These are phyloP conservation scores for Tipula vernalis DNA, from an alignment of 2,888 invertebrate genomes.

Conservation along the genomic window DNA sequence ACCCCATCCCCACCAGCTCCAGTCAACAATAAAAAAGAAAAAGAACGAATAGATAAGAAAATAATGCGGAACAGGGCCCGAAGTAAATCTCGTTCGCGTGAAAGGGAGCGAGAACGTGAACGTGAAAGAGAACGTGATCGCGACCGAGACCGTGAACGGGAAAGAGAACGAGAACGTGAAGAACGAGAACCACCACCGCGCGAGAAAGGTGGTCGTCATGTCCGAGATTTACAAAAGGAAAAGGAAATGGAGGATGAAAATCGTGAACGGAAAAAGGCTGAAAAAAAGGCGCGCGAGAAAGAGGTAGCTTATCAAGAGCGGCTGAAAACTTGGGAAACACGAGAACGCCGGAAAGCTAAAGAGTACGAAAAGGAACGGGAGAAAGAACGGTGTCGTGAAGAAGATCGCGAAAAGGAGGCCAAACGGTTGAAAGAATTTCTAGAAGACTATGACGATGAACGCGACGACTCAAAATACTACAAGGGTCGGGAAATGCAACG, in stretches of 20 bases:
- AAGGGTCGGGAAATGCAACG: constrained; percentile 83
- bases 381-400: constrained; percentile 69
- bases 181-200: constrained; percentile 38
- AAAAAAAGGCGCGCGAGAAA: constrained; percentile 86
- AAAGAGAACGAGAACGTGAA: constrained; percentile 38
- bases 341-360: constrained; percentile 80
- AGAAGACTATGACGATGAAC: constrained; percentile 97
- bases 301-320: constrained; percentile 93
- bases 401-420: constrained; percentile 83
- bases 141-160: constrained; percentile 40
- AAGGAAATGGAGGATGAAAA: constrained; percentile 86
- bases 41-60: constrained; percentile 22
- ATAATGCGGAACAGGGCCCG: constrained; percentile 22
- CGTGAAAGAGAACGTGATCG: constrained; percentile 37
- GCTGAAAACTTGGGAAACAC: constrained; percentile 65
- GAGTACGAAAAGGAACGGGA: constrained; percentile 69
- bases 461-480: constrained; percentile 95
- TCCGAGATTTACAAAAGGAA: constrained; percentile 53
- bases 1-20: constrained; percentile 32
- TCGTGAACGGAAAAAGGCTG: constrained; percentile 77
- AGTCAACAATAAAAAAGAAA: constrained; percentile 32
- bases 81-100: constrained; percentile 34
- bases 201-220: constrained; percentile 41
- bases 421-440: constrained; percentile 92
- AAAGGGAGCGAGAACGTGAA: constrained; percentile 36